phyloP scores from a whole-genome alignment of 2,113 vertebrate species.

The Zosterops borbonicus region DNA sequence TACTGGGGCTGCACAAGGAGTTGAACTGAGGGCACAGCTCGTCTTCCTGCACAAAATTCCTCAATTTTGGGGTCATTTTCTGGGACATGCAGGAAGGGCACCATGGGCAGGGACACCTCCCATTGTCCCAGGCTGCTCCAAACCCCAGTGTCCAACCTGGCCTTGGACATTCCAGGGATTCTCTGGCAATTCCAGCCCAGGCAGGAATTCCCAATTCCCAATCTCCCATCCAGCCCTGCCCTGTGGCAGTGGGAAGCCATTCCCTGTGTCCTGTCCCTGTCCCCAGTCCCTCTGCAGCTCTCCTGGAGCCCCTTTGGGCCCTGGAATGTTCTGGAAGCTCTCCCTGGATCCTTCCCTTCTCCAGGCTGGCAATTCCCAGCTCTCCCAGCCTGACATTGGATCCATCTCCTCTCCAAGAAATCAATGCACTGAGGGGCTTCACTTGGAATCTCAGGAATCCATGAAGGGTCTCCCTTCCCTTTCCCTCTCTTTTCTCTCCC shows the following conservation, averaged over 20 bases:
- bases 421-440: no score
- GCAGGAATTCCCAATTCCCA: background rate
- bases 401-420: no score
- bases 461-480: no score
- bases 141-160: background rate
- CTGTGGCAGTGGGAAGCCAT: background rate
- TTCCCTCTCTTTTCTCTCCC: no score
- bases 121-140: background rate
- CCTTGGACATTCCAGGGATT: background rate
- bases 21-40: background rate
- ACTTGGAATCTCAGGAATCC: no score
- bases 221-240: background rate
- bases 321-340: background rate
- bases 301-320: background rate
- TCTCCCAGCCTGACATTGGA: no score
- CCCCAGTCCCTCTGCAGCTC: background rate
- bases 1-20: background rate
- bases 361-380: no score
- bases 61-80: rapidly evolving
- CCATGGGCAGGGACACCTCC: rapidly evolving
- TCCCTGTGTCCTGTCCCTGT: background rate
- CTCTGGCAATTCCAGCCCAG: background rate
- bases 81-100: rapidly evolving
- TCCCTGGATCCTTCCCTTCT: background rate
- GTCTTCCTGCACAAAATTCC: rapidly evolving